phyloP scores from a whole-genome alignment of 2,113 vertebrate species.

The Garra rufa region DNA sequence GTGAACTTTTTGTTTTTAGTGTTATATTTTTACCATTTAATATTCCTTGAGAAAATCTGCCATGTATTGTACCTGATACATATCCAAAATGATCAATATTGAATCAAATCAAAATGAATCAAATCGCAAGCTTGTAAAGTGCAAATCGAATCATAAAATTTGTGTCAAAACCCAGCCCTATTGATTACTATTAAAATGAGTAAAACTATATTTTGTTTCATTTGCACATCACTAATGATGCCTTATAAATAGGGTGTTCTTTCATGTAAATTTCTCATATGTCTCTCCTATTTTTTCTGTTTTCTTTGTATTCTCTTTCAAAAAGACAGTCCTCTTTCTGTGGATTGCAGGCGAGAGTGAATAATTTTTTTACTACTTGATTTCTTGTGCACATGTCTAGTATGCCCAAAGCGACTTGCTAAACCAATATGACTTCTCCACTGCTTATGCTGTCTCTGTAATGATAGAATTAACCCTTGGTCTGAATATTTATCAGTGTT shows the following conservation, averaged over 20 bases:
- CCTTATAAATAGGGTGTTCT: not conserved
- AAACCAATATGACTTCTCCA: conserved; percentile 9
- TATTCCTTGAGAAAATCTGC: no score
- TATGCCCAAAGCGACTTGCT: not conserved
- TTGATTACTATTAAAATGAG: no score
- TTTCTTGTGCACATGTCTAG: not conserved
- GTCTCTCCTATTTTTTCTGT: not conserved
- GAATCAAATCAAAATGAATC: no score
- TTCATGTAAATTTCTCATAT: not conserved
- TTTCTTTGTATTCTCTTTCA: not conserved
- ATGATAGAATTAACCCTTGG: conserved; percentile 9
- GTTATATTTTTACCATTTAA: no score
- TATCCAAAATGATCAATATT: no score
- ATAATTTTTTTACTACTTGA: not conserved
- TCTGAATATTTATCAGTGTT: conserved; percentile 34
- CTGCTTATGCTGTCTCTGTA: not conserved
- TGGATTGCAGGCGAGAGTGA: not conserved
- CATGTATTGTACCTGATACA: no score
- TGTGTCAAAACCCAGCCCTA: no score
- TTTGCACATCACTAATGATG: not conserved
- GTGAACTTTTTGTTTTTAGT: no score
- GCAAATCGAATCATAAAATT: no score
- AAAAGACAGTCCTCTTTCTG: not conserved
- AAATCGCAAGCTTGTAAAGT: no score
- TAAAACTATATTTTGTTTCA: no score